phyloP scores from a whole-genome alignment of 1,140 invertebrate species.

The Pogonomyrmex californicus region DNA sequence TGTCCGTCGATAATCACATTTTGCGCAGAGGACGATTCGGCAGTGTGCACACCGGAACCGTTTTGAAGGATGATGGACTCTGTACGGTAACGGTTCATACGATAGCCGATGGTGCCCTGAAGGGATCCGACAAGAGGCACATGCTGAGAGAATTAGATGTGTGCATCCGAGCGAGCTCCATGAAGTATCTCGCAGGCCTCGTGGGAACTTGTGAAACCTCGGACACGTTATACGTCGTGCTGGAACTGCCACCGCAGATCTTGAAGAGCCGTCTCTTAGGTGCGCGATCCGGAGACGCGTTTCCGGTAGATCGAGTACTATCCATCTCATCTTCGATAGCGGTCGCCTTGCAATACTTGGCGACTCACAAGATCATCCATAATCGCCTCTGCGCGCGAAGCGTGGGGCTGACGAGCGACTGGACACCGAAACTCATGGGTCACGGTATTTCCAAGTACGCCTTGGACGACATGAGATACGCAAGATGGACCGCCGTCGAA shows the following conservation, averaged over 20 bases:
- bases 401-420: slow-evolving; percentile 89
- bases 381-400: slow-evolving; percentile 91
- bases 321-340: slow-evolving; percentile 89
- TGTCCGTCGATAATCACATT: slow-evolving; percentile 90
- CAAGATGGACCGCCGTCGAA: slow-evolving; percentile 93
- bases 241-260: slow-evolving; percentile 90
- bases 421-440: slow-evolving; percentile 91
- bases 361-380: slow-evolving; percentile 89
- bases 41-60: slow-evolving; percentile 90
- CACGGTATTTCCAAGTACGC: slow-evolving; percentile 90
- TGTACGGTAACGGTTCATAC: slow-evolving; percentile 84
- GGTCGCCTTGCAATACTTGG: slow-evolving; percentile 84
- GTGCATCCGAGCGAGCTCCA: slow-evolving; percentile 90
- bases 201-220: slow-evolving; percentile 93
- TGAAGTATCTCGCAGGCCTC: slow-evolving; percentile 91
- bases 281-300: slow-evolving; percentile 88
- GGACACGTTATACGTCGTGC: slow-evolving; percentile 90
- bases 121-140: slow-evolving; percentile 88
- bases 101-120: slow-evolving; percentile 89
- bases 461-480: slow-evolving; percentile 88
- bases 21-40: slow-evolving; percentile 93
- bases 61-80: slow-evolving; percentile 87
- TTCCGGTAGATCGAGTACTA: slow-evolving; percentile 89
- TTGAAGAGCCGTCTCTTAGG: slow-evolving; percentile 91
- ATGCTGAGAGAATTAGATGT: slow-evolving; percentile 92